Evolutionary conservation across 2,888 invertebrate genomes (phyloP).

Genomic region (Pandemis cinnamomeana): DNA sequence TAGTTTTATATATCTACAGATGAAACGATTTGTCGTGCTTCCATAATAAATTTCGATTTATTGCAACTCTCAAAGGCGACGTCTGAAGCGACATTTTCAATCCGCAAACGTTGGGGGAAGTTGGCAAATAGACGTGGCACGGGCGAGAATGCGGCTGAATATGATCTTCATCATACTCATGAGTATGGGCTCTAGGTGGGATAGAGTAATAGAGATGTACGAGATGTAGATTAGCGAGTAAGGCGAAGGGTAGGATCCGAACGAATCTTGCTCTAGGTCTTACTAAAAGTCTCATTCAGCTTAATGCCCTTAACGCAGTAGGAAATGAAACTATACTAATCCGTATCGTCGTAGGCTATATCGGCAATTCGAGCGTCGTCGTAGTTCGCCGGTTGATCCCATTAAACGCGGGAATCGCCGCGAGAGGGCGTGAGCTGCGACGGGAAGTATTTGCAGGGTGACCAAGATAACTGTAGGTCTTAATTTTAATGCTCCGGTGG

Average conservation of each 20-base stretch:
- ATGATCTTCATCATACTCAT: neutral
- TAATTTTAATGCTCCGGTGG: too few relatives aligned
- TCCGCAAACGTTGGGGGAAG: slow-evolving; percentile 10
- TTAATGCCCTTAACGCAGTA: neutral
- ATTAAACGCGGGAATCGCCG: slow-evolving; percentile 27
- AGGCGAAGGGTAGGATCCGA: too few relatives aligned
- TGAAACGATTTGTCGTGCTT: slow-evolving; percentile 22
- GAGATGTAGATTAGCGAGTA: too few relatives aligned
- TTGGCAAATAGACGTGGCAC: slow-evolving; percentile 8
- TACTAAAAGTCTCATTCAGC: too few relatives aligned
- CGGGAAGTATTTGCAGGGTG: slow-evolving; percentile 29
- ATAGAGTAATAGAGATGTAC: too few relatives aligned
- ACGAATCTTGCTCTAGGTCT: too few relatives aligned
- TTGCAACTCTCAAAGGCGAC: slow-evolving; percentile 27
- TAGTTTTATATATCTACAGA: slow-evolving; percentile 1
- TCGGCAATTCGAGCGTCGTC: slow-evolving; percentile 25
- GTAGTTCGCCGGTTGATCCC: slow-evolving; percentile 34
- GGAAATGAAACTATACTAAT: slow-evolving; percentile 16
- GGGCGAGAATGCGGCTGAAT: neutral
- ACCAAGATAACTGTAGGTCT: neutral
- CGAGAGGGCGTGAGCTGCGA: slow-evolving; percentile 15
- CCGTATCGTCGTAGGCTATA: neutral
- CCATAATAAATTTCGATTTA: slow-evolving; percentile 39
- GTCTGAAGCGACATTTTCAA: slow-evolving; percentile 33
- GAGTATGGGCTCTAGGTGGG: too few relatives aligned